These are phyloP conservation scores for Eubucco bourcierii DNA, from an alignment of 2,113 vertebrate genomes.

Conservation along the genomic window DNA sequence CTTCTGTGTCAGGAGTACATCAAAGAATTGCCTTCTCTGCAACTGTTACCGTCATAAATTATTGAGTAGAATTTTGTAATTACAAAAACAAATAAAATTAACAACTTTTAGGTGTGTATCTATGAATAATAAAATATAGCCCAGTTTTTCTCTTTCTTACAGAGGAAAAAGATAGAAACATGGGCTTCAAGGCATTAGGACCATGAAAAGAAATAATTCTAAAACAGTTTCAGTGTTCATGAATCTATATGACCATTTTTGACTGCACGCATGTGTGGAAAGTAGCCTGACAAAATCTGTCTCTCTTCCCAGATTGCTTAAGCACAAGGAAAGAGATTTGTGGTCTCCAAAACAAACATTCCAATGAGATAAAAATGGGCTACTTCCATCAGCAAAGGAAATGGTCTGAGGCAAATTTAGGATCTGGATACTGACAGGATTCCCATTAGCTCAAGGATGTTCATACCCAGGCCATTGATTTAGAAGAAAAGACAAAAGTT, in stretches of 20 bases:
- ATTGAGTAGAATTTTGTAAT: not conserved
- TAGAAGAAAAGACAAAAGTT: not conserved
- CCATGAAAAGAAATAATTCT: not conserved
- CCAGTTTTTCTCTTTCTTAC: not conserved
- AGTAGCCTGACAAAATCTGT: not conserved
- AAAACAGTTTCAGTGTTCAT: not conserved
- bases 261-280: not conserved
- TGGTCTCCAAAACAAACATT: not conserved
- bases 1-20: not conserved
- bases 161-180: not conserved
- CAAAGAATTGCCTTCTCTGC: not conserved
- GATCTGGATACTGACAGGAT: not conserved
- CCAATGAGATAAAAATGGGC: not conserved
- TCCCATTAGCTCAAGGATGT: not conserved
- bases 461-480: not conserved
- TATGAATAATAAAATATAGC: not conserved
- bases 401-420: not conserved
- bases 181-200: not conserved
- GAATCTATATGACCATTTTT: not conserved
- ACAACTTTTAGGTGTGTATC: not conserved
- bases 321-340: not conserved
- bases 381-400: slow-evolving; percentile 9
- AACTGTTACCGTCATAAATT: not conserved
- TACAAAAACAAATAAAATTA: not conserved
- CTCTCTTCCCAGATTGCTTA: not conserved